These are phyloP conservation scores for Seriola quinqueradiata DNA, from an alignment of 2,113 vertebrate genomes.

Conservation along the genomic window DNA sequence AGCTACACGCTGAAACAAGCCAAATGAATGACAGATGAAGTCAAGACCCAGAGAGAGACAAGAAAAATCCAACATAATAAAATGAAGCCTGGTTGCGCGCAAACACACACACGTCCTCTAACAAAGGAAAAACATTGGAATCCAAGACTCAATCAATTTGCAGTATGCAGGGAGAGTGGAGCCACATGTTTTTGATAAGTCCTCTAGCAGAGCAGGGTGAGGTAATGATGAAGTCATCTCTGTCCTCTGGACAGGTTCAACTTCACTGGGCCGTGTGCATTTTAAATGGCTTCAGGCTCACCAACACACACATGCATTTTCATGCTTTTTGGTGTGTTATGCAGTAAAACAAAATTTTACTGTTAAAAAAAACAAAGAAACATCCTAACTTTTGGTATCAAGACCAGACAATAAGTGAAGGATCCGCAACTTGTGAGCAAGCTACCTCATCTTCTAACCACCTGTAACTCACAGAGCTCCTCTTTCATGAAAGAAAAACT, in stretches of 20 bases:
- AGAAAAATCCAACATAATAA: conserved; percentile 72
- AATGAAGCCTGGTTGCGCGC: conserved; percentile 47
- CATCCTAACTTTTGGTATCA: background rate
- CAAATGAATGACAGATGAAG: conserved; percentile 66
- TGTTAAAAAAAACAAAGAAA: background rate
- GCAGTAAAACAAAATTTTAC: background rate
- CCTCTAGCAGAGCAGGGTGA: conserved; percentile 76
- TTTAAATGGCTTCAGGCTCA: conserved; percentile 62
- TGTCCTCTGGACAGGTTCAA: conserved; percentile 82
- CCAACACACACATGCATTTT: conserved; percentile 19
- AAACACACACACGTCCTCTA: conserved; percentile 57
- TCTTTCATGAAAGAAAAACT: background rate
- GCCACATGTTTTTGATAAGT: conserved; percentile 85
- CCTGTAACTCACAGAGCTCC: background rate
- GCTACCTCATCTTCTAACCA: background rate
- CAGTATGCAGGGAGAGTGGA: conserved; percentile 51
- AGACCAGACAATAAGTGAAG: background rate
- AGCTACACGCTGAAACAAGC: conserved; percentile 15
- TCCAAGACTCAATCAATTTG: conserved; percentile 68
- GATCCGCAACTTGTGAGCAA: background rate
- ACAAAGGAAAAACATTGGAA: conserved; percentile 74
- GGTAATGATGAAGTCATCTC: conserved; percentile 85
- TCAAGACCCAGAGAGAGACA: conserved; percentile 55
- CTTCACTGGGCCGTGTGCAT: conserved; percentile 58
- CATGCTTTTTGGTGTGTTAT: background rate